Percentiles rank a stretch among this genome's conserved stretches.
These are phyloP conservation scores for Phengaris alcon DNA, from an alignment of 2,888 invertebrate species.

Conservation along the genomic window DNA sequence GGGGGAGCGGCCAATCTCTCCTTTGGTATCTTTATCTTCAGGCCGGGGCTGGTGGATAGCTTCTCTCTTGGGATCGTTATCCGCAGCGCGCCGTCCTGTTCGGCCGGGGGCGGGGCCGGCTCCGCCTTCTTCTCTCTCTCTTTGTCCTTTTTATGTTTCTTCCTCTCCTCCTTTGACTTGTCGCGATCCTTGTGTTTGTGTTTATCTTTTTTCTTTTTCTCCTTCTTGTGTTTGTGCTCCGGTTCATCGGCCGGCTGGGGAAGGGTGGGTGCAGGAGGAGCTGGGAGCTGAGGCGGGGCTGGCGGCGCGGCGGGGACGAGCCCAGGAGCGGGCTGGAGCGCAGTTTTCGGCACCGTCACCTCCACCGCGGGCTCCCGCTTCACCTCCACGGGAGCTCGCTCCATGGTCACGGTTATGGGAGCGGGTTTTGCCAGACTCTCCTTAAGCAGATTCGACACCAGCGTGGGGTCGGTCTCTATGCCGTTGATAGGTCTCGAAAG, in stretches of 20 bases:
- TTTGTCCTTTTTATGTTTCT: conserved; percentile 85
- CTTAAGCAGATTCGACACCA: conserved; percentile 85
- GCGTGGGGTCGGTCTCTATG: conserved; percentile 84
- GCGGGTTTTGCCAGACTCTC: conserved; percentile 79
- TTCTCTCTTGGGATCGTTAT: conserved; percentile 73
- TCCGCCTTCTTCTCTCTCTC: conserved; percentile 67
- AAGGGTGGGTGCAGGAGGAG: conserved; percentile 41
- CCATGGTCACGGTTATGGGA: conserved; percentile 67
- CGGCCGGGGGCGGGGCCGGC: conserved; percentile 38
- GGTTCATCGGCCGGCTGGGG: conserved; percentile 47
- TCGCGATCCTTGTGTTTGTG: conserved; percentile 89
- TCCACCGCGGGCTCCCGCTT: conserved; percentile 54
- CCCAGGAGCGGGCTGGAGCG: conserved; percentile 39
- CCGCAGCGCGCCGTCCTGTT: conserved; percentile 55
- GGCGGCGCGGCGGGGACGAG: conserved; percentile 37
- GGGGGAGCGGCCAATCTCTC: conserved; percentile 82
- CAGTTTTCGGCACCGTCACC: conserved; percentile 41
- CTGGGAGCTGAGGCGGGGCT: conserved; percentile 40
- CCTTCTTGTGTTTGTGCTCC: conserved; percentile 74
- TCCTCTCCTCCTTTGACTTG: conserved; percentile 84
- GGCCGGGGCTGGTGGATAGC: conserved; percentile 68
- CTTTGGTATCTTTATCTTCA: conserved; percentile 91
- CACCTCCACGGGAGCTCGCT: conserved; percentile 57
- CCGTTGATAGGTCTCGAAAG: conserved; percentile 75
- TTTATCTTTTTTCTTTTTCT: conserved; percentile 89